A percentile compares a stretch with the other conserved stretches of the same genome.
Evolutionary conservation across 2,888 invertebrate genomes (phyloP).

Genomic region (Creontiades dilutus): DNA sequence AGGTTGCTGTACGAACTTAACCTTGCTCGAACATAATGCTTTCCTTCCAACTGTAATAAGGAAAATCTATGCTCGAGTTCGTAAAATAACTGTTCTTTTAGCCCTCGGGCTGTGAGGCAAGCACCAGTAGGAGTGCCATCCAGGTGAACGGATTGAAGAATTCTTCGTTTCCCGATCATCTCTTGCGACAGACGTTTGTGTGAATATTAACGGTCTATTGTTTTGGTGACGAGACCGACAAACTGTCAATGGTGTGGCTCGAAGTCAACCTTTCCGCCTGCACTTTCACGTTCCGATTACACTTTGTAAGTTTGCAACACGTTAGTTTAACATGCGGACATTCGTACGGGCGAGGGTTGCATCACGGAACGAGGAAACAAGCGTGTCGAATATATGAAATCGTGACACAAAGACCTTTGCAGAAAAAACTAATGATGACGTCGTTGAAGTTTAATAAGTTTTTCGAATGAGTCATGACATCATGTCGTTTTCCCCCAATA

Average conservation of each 20-base stretch:
- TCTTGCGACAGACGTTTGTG: not conserved
- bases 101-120: too few relatives aligned
- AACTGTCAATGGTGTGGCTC: slow-evolving; percentile 7
- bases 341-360: slow-evolving; percentile 2
- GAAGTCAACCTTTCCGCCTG: slow-evolving; percentile 35
- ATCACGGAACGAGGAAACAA: not conserved
- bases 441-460: not conserved
- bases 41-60: too few relatives aligned
- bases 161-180: not conserved
- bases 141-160: not conserved
- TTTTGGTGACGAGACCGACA: slow-evolving; percentile 28
- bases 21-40: too few relatives aligned
- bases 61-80: too few relatives aligned
- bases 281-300: slow-evolving; percentile 53
- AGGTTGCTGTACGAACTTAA: too few relatives aligned
- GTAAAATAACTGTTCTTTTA: too few relatives aligned
- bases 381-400: slow-evolving; percentile 22
- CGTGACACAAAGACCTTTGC: slow-evolving; percentile 16
- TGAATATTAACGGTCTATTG: slow-evolving; percentile 45
- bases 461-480: not conserved
- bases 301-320: slow-evolving; percentile 20
- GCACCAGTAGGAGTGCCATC: not conserved
- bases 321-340: not conserved
- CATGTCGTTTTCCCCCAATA: too few relatives aligned
- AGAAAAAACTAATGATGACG: not conserved